Evolutionary conservation across 2,888 invertebrate species (phyloP).

Genomic region (Tenthredo mesomela): DNA sequence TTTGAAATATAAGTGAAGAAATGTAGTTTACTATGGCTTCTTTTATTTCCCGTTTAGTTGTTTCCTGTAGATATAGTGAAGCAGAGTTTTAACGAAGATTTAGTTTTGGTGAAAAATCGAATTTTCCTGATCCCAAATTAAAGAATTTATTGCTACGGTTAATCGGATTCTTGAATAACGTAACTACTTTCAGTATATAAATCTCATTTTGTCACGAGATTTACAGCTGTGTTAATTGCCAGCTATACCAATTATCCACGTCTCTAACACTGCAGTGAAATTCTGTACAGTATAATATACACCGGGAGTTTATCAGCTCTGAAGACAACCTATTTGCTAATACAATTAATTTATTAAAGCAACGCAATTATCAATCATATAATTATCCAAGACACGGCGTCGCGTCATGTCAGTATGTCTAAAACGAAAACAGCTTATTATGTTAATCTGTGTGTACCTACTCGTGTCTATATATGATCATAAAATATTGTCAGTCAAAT

Average conservation of each 20-base stretch:
- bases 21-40: not conserved
- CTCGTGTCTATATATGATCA: not conserved
- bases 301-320: not conserved
- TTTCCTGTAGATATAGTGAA: not conserved
- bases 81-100: constrained; percentile 1
- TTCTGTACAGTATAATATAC: not conserved
- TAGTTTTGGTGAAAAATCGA: not conserved
- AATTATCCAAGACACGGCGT: not conserved
- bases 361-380: not conserved
- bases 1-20: not conserved
- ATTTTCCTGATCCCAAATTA: not conserved
- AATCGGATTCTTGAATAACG: not conserved
- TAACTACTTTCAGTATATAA: not conserved
- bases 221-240: constrained; percentile 13
- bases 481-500: not conserved
- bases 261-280: not conserved
- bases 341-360: constrained; percentile 11
- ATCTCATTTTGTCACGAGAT: not conserved
- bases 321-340: not conserved
- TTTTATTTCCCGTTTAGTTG: not conserved
- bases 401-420: not conserved
- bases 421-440: not conserved
- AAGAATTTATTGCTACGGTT: not conserved
- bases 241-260: not conserved
- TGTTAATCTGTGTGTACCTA: too few species aligned